phyloP scores from a whole-genome alignment of 1,140 invertebrate species.

The Hylaeus anthracinus region DNA sequence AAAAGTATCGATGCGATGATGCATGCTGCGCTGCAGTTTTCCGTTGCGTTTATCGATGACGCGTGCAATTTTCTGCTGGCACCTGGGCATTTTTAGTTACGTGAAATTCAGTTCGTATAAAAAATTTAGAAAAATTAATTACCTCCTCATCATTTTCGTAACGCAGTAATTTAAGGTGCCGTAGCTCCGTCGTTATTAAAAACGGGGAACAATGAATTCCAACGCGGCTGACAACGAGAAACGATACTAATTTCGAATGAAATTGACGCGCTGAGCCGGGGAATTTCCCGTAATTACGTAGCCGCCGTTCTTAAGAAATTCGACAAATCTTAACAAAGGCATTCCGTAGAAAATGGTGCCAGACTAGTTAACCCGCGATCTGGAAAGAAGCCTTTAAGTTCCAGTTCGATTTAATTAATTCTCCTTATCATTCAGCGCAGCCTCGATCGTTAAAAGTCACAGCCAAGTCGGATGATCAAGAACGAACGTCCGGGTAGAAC shows the following conservation, averaged over 20 bases:
- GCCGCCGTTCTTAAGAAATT: neutral
- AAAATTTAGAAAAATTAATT: too few species aligned
- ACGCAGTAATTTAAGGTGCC: too few species aligned
- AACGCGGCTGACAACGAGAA: neutral
- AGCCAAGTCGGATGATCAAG: neutral
- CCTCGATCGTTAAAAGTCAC: slow-evolving; percentile 6
- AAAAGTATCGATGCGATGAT: neutral
- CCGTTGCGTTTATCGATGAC: too few species aligned
- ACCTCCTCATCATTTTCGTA: too few species aligned
- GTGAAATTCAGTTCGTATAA: too few species aligned
- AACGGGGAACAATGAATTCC: too few species aligned
- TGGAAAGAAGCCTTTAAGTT: slow-evolving; percentile 2
- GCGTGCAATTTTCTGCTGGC: too few species aligned
- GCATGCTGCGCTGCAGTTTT: too few species aligned
- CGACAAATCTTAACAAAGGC: slow-evolving; percentile 1
- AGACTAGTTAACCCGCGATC: slow-evolving; percentile 5
- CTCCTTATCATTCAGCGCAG: slow-evolving; percentile 33
- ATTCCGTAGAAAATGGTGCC: neutral
- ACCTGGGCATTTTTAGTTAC: too few species aligned
- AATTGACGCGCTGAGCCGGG: neutral
- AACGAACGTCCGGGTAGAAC: slow-evolving; percentile 10
- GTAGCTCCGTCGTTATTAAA: too few species aligned
- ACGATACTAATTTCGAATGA: neutral
- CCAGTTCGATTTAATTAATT: slow-evolving; percentile 42
- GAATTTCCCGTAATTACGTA: neutral